Conservation (phyloP, 2,113 vertebrate species). For the Manacus vitellinus region DNA sequence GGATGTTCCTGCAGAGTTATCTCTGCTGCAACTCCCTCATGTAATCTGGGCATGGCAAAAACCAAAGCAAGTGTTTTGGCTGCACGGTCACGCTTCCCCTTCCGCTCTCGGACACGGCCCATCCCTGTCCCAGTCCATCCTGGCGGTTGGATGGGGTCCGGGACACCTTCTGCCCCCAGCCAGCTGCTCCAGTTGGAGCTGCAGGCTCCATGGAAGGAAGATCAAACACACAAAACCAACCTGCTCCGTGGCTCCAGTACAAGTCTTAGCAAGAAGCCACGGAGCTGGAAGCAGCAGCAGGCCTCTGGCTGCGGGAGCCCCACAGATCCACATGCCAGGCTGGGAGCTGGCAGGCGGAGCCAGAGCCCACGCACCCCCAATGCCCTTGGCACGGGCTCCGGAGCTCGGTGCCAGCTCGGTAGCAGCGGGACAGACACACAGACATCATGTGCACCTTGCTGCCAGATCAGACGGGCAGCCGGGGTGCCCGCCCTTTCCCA, state of each 20-base stretch:
- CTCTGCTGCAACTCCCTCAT: not conserved
- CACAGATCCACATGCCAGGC: not conserved
- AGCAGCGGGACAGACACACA: not conserved
- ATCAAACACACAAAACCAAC: constrained; percentile 28
- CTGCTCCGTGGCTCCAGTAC: constrained; percentile 22
- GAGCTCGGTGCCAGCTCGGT: not conserved
- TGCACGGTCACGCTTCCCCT: not conserved
- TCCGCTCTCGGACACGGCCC: accelerated
- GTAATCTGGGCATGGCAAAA: not conserved
- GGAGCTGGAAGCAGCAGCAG: not conserved
- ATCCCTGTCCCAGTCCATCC: not conserved
- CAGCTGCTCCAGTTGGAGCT: not conserved
- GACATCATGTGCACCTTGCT: not conserved
- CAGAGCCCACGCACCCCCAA: not conserved
- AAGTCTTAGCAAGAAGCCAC: constrained; percentile 46
- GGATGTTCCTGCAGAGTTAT: not conserved
- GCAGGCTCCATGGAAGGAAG: not conserved
- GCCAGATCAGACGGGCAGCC: not conserved
- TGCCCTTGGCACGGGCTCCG: not conserved
- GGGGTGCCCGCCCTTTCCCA: not conserved
- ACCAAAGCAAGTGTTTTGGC: accelerated
- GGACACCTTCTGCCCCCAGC: not conserved
- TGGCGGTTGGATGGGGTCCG: accelerated
- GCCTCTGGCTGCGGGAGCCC: not conserved
- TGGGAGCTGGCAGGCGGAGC: not conserved